Evolutionary conservation across 2,797 vertebrate genomes (phyloP), one percentile per base, ranked within the genome.

Genomic region (Hoplostethus atlanticus): DNA sequence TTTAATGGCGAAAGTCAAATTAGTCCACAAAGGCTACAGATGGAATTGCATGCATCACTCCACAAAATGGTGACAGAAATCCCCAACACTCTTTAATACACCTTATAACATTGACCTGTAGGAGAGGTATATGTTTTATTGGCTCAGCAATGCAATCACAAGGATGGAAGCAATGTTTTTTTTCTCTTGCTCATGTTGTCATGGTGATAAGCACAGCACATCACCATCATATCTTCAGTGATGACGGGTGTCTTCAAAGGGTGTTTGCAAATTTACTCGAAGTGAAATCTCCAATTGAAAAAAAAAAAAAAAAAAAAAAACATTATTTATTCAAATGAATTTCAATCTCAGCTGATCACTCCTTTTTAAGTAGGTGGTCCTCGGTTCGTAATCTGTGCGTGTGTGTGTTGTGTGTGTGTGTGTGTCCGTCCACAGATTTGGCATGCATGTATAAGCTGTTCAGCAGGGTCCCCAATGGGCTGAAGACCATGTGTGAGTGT

Each of bases 401-500:
- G 44, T 21, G 16, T 34, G 30, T 56, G 51, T 64, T 58, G 52
- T 34, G 5, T 31, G 31, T 60, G 25, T 58, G 28, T 69, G 16
- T 47, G 46, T 9, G 6, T 42, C 12, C 50, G 47, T 74, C 62
- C 46, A 42, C 87, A 99, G 97, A 99, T 90, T 94, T 99, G 90
- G 97, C 97, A 65, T 99, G 97, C 86, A 99, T 98, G 97, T 98
- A 98, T 94, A 99, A 99, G 92, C 92, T 99, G 81, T 99, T 99
- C 84, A 98, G 97, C 86, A 93, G 97, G 71, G 97, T 99, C 88
- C 97, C 97, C 85, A 99, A 98, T 68, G 97, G 97, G 78, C 94
- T 99, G 91, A 99, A 99, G 95, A 98, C 97, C 0, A 99, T 99
- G 97, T 98, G 97, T 38, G 97, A 99, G 81, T 99, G 97, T 81